Percentiles rank a stretch among this genome's conserved stretches.
Conservation (phyloP, 2,797 vertebrate genomes). For the Pristis pectinata region DNA sequence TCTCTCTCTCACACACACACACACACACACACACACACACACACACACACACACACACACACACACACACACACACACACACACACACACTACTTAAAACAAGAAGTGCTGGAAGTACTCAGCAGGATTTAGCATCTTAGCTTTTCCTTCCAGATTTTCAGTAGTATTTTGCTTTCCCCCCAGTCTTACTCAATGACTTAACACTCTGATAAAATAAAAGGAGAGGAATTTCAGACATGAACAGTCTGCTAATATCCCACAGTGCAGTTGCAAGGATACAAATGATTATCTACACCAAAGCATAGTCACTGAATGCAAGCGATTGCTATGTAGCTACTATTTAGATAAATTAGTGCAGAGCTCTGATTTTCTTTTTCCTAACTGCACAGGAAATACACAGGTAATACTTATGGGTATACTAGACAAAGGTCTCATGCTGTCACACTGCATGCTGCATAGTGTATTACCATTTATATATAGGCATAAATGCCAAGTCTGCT, state of each 20-base stretch:
- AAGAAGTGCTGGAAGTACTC: no score
- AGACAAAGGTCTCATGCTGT: not conserved
- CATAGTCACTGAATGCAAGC: slow-evolving; percentile 10
- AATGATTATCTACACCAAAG: not conserved
- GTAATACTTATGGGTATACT: not conserved
- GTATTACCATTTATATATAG: slow-evolving; percentile 15
- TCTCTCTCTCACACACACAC: no score
- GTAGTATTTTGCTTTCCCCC: no score
- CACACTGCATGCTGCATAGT: not conserved
- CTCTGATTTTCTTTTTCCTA: not conserved
- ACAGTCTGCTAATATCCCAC: not conserved
- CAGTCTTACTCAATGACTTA: not conserved
- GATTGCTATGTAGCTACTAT: not conserved
- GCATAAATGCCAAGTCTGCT: slow-evolving; percentile 25
- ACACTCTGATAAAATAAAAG: not conserved
- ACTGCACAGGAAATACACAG: not conserved
- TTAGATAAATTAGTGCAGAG: not conserved
- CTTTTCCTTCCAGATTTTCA: no score
- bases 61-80: no score
- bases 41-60: no score
- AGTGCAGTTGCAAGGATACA: not conserved
- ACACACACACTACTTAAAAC: no score
- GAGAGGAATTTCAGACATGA: not conserved
- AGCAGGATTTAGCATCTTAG: no score
- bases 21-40: no score